Evolutionary conservation across 2,797 vertebrate genomes (phyloP).

Genomic region (Heterohyrax brucei): DNA sequence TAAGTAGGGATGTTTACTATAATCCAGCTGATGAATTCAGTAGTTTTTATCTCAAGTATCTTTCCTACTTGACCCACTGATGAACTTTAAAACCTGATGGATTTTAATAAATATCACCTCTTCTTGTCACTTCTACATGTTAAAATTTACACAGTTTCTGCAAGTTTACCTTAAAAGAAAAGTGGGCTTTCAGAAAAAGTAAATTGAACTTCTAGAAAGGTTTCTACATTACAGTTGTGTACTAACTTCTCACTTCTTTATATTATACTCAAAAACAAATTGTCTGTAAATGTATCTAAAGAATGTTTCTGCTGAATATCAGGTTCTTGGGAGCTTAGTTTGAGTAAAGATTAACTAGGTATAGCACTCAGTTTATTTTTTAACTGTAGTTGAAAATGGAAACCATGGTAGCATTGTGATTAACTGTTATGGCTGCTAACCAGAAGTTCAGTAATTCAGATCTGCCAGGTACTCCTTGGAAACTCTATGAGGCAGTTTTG

Average conservation of each 20-base stretch:
- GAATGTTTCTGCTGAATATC: background rate
- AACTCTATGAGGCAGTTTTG: too few species aligned
- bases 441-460: too few species aligned
- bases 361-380: conserved; percentile 54
- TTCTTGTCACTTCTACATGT: conserved; percentile 81
- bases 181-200: conserved; percentile 51
- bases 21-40: conserved; percentile 82
- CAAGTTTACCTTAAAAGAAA: conserved; percentile 77
- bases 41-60: conserved; percentile 84
- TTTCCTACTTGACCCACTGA: conserved; percentile 88
- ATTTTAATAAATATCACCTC: conserved; percentile 84
- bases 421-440: too few species aligned
- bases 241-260: conserved; percentile 58
- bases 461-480: too few species aligned
- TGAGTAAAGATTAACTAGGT: conserved; percentile 32
- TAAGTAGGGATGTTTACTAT: conserved; percentile 91
- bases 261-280: conserved; percentile 30
- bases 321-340: conserved; percentile 54
- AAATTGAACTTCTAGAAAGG: conserved; percentile 67
- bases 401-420: too few species aligned
- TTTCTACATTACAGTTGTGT: conserved; percentile 29
- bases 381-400: background rate
- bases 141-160: conserved; percentile 77
- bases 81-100: conserved; percentile 89
- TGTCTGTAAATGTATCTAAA: conserved; percentile 61